phyloP scores from a whole-genome alignment of 2,797 vertebrate species.

The Xiphorhynchus erythropygius region DNA sequence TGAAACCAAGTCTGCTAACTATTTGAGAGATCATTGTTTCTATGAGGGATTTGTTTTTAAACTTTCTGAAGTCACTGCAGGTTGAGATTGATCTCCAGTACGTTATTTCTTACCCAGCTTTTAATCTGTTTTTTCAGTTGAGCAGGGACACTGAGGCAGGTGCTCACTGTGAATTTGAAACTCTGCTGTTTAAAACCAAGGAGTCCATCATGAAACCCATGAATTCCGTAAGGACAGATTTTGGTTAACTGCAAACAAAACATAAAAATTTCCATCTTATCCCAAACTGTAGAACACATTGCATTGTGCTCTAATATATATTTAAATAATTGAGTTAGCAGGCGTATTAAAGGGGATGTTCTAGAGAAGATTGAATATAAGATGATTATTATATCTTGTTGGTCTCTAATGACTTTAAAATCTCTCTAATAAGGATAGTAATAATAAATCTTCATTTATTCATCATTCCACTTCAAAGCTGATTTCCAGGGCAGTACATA shows the following conservation, averaged over 20 bases:
- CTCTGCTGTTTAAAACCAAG: not conserved
- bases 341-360: conserved; percentile 39
- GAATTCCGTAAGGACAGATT: not conserved
- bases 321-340: conserved; percentile 55
- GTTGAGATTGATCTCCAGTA: not conserved
- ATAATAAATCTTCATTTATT: conserved; percentile 61
- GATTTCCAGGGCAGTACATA: conserved; percentile 42
- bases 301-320: not conserved
- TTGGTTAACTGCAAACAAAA: not conserved
- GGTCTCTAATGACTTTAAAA: conserved; percentile 64
- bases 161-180: not conserved
- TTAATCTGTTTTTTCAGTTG: not conserved
- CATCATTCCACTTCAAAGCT: conserved; percentile 51
- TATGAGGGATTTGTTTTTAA: not conserved
- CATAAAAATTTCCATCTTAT: not conserved
- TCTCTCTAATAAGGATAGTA: conserved; percentile 54
- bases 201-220: not conserved
- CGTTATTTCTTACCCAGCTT: not conserved
- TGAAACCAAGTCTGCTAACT: not conserved
- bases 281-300: not conserved
- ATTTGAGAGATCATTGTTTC: not conserved
- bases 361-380: conserved; percentile 51
- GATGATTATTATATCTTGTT: conserved; percentile 45
- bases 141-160: not conserved
- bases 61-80: not conserved